Evolutionary conservation across 2,113 vertebrate species (phyloP), one percentile per base, ranked within the genome.

Genomic region (Euleptes europaea): DNA sequence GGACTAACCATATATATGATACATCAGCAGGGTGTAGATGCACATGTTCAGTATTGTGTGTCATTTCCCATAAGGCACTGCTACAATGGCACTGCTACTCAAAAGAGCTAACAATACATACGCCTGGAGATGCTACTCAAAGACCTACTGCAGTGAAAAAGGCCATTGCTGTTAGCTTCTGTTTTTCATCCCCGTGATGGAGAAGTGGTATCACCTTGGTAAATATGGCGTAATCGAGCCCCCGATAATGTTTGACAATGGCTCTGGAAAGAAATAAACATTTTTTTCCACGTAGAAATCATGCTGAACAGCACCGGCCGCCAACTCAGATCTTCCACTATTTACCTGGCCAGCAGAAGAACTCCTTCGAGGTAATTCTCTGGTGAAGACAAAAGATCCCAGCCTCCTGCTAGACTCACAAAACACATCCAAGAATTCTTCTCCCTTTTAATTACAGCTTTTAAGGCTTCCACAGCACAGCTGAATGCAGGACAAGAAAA

Each of bases 401-500:
- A 88, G 78, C 42, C 83, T 81, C 66, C 83, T 49, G 49, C 42
- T 8, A n/a, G 2, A 38, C 3, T 82, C 5, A 74, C n/a, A 72
- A 79, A 87, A 80, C 73, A 75, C 54, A 77, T 74, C 4, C 80
- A 82, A 69, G 57, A 74, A 26, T 31, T 81, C 89, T 86, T 90
- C 2, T 78, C 28, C 14, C 84, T 85, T 65, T 47, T 79, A 57
- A 79, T 28, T 17, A 26, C 21, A 74, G 23, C n/a, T 87, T 93
- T 88, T 82, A 82, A 71, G 35, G 49, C 69, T 15, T 75, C 66
- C 57, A 26, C 13, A 44, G 67, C 26, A 81, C 51, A 88, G 26
- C 78, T 86, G 54, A 17, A 74, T 89, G 89, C 35, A 35, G 79
- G 35, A 83, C 28, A 84, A 78, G 85, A 86, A 1, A 54, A 19